A percentile compares a stretch with the other conserved stretches of the same genome.
phyloP scores from a whole-genome alignment of 2,888 invertebrate genomes.

The Morpho helenor region DNA sequence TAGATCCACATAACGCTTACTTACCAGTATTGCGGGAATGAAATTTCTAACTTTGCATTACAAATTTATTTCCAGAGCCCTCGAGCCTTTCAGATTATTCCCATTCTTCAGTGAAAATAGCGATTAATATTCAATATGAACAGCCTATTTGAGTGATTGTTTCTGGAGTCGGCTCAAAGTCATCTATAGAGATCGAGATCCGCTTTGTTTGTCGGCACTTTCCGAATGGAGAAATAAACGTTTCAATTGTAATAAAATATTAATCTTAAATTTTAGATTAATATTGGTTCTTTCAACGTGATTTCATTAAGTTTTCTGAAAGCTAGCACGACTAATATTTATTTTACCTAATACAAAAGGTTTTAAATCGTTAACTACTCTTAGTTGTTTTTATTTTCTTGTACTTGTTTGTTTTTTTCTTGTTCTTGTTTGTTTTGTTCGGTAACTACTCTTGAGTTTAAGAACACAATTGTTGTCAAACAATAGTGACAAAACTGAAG shows the following conservation, averaged over 20 bases:
- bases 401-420: too few relatives aligned
- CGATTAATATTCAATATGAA: slow-evolving; percentile 78
- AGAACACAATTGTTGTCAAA: too few relatives aligned
- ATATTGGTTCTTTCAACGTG: slow-evolving; percentile 23
- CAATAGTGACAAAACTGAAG: too few relatives aligned
- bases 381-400: too few relatives aligned
- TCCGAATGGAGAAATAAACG: slow-evolving; percentile 52
- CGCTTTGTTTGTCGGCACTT: slow-evolving; percentile 47
- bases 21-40: slow-evolving; percentile 72
- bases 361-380: too few relatives aligned
- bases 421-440: too few relatives aligned
- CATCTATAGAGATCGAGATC: slow-evolving; percentile 46
- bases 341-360: too few relatives aligned
- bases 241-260: slow-evolving; percentile 55
- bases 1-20: slow-evolving; percentile 57
- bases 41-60: slow-evolving; percentile 77
- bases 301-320: slow-evolving; percentile 26
- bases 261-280: slow-evolving; percentile 41
- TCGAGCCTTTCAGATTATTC: slow-evolving; percentile 64
- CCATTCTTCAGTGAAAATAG: slow-evolving; percentile 71
- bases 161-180: slow-evolving; percentile 39
- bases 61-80: slow-evolving; percentile 72
- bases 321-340: slow-evolving; percentile 3
- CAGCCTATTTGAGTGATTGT: slow-evolving; percentile 76
- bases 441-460: too few relatives aligned